Evolutionary conservation across 1,140 invertebrate species (phyloP).

Genomic region (Microplitis demolitor): DNA sequence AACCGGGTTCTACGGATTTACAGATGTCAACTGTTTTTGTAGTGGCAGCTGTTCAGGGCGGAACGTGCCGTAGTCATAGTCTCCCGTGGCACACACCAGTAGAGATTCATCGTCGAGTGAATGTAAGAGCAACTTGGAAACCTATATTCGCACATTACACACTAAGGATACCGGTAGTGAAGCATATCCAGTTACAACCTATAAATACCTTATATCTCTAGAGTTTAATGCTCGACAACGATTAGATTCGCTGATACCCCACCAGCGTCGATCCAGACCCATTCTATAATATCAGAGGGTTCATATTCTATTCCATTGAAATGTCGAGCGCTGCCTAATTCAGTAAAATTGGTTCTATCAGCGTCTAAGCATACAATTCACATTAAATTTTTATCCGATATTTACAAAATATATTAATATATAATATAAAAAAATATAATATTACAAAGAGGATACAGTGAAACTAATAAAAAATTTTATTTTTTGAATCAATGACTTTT

Average conservation of each 20-base stretch:
- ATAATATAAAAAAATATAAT: too few relatives aligned
- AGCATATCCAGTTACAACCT: constrained; percentile 35
- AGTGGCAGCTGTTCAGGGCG: constrained; percentile 37
- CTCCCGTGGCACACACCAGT: neutral
- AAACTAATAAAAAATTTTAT: too few relatives aligned
- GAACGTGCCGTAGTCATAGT: constrained; percentile 32
- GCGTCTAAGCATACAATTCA: neutral
- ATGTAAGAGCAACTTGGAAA: constrained; percentile 3
- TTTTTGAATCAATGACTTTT: too few relatives aligned
- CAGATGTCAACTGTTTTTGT: constrained; percentile 43
- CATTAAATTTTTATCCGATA: neutral
- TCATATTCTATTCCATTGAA: constrained; percentile 21
- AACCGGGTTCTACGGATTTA: constrained; percentile 31
- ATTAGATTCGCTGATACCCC: constrained; percentile 18
- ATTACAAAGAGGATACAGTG: too few relatives aligned
- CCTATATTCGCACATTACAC: constrained; percentile 27
- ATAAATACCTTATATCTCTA: constrained; percentile 33
- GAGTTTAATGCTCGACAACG: constrained; percentile 16
- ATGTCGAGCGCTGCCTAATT: neutral
- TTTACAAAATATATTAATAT: too few relatives aligned
- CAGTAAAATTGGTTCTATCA: constrained; percentile 5
- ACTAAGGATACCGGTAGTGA: constrained; percentile 15
- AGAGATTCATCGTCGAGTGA: neutral
- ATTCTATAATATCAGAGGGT: neutral
- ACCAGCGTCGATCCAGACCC: neutral